Evolutionary conservation across 2,113 vertebrate species (phyloP).

Genomic region (Megaceryle torquata): DNA sequence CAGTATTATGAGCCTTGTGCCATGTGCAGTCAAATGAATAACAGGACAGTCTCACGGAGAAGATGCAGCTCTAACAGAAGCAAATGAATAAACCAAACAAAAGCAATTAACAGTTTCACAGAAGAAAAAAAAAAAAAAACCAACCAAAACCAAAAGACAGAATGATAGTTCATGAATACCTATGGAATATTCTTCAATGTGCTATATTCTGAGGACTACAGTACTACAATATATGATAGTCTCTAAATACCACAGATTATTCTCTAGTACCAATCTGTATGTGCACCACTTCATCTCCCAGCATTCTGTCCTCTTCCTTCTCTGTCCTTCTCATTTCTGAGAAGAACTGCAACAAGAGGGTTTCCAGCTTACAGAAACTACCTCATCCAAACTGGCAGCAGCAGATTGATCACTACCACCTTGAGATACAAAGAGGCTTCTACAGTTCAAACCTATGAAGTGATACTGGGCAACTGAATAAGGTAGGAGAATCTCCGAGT

Average conservation of each 20-base stretch:
- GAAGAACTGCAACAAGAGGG: constrained; percentile 31
- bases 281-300: constrained; percentile 20
- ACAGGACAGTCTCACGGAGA: background rate
- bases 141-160: background rate
- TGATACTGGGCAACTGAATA: background rate
- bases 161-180: background rate
- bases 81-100: constrained; percentile 12
- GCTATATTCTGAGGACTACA: background rate
- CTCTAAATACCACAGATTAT: background rate
- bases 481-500: background rate
- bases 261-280: constrained; percentile 3
- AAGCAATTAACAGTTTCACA: background rate
- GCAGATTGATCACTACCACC: background rate
- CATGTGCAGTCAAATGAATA: background rate
- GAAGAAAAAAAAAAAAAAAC: background rate
- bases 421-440: background rate
- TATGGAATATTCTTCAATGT: background rate
- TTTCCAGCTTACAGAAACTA: constrained; percentile 49
- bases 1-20: background rate
- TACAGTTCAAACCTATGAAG: background rate
- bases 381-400: background rate
- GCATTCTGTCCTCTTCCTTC: constrained; percentile 8
- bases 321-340: constrained; percentile 40
- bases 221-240: background rate
- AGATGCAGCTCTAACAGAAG: constrained; percentile 14